phyloP scores from a whole-genome alignment of 2,888 invertebrate species.

The Aporophyla nigra region DNA sequence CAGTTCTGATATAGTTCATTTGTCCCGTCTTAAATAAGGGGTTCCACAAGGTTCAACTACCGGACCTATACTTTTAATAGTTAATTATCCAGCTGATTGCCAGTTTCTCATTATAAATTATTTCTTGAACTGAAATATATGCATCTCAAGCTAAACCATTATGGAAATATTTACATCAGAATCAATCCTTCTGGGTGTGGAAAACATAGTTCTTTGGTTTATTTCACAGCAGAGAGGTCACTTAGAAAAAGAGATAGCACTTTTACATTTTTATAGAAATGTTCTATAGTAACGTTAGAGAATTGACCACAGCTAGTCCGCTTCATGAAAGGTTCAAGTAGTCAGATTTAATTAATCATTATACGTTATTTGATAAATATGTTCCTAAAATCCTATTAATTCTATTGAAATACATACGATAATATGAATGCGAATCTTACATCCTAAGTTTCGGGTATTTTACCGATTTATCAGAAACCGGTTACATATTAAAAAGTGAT shows the following conservation, averaged over 20 bases:
- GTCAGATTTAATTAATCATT: conserved; percentile 46
- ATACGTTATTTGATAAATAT: conserved; percentile 52
- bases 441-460: conserved; percentile 13
- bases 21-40: not conserved
- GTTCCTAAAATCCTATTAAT: conserved; percentile 44
- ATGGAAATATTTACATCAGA: conserved; percentile 67
- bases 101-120: not conserved
- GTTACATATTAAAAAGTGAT: not conserved
- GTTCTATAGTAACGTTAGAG: conserved; percentile 34
- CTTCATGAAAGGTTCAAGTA: conserved; percentile 31
- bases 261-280: conserved; percentile 4
- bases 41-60: conserved; percentile 19
- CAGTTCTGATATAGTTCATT: not conserved
- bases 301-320: conserved; percentile 52
- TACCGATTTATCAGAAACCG: conserved; percentile 1
- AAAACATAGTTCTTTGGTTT: conserved; percentile 66
- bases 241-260: not conserved
- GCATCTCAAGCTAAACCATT: conserved; percentile 52
- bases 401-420: conserved; percentile 57
- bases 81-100: not conserved
- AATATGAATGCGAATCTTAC: conserved; percentile 49
- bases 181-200: conserved; percentile 22
- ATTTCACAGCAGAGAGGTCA: conserved; percentile 44
- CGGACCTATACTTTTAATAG: not conserved
- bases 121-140: not conserved